Evolutionary conservation across 2,113 vertebrate species (phyloP).

Genomic region (Alaudala cheleensis): DNA sequence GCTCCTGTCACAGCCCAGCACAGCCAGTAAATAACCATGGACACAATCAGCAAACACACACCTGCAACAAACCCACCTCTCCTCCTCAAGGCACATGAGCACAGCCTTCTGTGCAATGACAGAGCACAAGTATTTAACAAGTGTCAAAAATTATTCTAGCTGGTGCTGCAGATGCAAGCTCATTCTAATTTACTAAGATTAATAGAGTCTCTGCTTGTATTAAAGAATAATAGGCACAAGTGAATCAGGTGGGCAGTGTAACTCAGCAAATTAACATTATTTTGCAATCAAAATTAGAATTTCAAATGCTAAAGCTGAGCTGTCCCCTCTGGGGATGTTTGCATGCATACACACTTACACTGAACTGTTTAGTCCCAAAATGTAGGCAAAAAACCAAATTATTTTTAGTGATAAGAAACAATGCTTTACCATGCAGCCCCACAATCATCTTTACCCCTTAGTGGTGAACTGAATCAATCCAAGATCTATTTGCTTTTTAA

Average conservation of each 20-base stretch:
- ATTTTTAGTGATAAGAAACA: not conserved
- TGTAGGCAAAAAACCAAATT: not conserved
- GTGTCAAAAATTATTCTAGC: not conserved
- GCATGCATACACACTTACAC: not conserved
- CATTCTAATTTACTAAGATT: not conserved
- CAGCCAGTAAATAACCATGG: not conserved
- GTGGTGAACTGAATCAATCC: not conserved
- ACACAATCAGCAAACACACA: not conserved
- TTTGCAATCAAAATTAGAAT: not conserved
- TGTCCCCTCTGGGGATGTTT: not conserved
- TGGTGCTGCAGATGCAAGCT: not conserved
- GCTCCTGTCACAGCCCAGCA: not conserved
- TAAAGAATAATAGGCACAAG: not conserved
- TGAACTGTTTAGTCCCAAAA: not conserved
- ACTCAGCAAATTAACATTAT: not conserved
- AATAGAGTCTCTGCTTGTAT: not conserved
- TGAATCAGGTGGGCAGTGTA: not conserved
- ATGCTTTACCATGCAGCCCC: not conserved
- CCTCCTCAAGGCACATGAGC: not conserved
- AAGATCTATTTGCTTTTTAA: not conserved
- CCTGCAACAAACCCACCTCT: not conserved
- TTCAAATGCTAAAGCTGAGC: not conserved
- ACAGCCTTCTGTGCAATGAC: not conserved
- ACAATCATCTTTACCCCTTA: not conserved
- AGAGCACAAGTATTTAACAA: not conserved